Percentiles rank a stretch among this genome's conserved stretches.
phyloP scores from a whole-genome alignment of 2,797 vertebrate genomes.

The Phaenicophaeus curvirostris region DNA sequence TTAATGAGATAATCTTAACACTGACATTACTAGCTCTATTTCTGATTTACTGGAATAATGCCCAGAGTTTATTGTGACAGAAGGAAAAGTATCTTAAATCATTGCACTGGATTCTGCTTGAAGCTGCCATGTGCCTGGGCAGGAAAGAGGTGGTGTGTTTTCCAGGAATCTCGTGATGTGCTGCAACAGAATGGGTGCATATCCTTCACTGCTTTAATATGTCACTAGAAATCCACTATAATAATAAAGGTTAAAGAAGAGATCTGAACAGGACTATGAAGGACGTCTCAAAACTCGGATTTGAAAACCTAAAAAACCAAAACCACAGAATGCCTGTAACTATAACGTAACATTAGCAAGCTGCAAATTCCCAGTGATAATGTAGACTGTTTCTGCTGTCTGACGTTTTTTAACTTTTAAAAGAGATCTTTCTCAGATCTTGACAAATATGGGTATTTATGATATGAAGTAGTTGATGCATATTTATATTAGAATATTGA shows the following conservation, averaged over 20 bases:
- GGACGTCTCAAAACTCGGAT: background rate
- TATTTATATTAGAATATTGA: background rate
- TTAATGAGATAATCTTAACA: constrained; percentile 68
- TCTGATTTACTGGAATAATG: constrained; percentile 64
- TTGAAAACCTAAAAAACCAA: background rate
- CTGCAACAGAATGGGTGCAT: background rate
- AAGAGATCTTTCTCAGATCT: background rate
- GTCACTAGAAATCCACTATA: background rate
- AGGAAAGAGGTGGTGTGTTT: background rate
- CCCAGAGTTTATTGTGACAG: constrained; percentile 60
- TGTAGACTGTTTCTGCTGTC: background rate
- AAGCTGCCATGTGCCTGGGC: background rate
- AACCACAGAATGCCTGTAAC: background rate
- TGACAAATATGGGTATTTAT: background rate
- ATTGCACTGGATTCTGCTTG: background rate
- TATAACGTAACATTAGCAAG: background rate
- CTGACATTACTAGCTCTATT: constrained; percentile 56
- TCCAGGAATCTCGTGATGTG: background rate
- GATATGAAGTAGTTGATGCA: background rate
- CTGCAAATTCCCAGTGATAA: background rate
- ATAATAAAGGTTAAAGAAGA: background rate
- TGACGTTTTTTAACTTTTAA: background rate
- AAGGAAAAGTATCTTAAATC: constrained; percentile 42
- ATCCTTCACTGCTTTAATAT: background rate
- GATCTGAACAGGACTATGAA: background rate